Percentiles rank a stretch among this genome's conserved stretches.
phyloP scores from a whole-genome alignment of 2,888 invertebrate genomes.

The Agrilus mali region DNA sequence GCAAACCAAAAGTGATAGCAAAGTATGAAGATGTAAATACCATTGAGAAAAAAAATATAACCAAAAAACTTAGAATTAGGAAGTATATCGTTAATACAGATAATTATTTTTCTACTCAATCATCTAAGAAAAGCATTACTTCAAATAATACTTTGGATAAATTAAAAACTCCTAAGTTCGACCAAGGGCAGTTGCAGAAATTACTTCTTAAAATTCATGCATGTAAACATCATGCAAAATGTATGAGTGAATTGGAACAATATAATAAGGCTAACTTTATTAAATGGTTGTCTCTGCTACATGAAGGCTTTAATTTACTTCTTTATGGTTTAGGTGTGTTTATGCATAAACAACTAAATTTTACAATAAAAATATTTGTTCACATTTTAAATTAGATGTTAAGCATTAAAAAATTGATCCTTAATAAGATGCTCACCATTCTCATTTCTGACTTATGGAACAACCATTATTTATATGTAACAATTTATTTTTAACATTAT shows the following conservation, averaged over 20 bases:
- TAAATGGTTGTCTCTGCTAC: conserved; percentile 60
- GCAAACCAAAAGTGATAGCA: conserved; percentile 19
- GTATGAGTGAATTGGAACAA: conserved; percentile 42
- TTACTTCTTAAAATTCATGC: conserved; percentile 42
- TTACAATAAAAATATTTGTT: too few species aligned
- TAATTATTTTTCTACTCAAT: conserved; percentile 53
- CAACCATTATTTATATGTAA: too few species aligned
- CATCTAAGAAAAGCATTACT: conserved; percentile 51
- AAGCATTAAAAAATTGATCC: too few species aligned
- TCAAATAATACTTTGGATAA: conserved; percentile 70
- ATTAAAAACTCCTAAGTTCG: conserved; percentile 58
- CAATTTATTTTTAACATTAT: too few species aligned
- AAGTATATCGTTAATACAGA: conserved; percentile 55
- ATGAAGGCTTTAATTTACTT: conserved; percentile 76
- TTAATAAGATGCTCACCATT: too few species aligned
- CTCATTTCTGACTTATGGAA: too few species aligned
- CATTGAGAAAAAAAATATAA: conserved; percentile 17
- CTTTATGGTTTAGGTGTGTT: conserved; percentile 56
- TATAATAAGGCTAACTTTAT: conserved; percentile 47
- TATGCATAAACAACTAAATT: too few species aligned
- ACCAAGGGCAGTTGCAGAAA: conserved; percentile 49
- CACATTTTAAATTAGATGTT: too few species aligned
- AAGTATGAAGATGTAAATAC: conserved; percentile 18
- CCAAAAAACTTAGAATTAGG: conserved; percentile 22
- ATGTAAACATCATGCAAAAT: conserved; percentile 41